These are phyloP conservation scores for Dicycla oo DNA, from an alignment of 2,888 invertebrate genomes.

Conservation along the genomic window DNA sequence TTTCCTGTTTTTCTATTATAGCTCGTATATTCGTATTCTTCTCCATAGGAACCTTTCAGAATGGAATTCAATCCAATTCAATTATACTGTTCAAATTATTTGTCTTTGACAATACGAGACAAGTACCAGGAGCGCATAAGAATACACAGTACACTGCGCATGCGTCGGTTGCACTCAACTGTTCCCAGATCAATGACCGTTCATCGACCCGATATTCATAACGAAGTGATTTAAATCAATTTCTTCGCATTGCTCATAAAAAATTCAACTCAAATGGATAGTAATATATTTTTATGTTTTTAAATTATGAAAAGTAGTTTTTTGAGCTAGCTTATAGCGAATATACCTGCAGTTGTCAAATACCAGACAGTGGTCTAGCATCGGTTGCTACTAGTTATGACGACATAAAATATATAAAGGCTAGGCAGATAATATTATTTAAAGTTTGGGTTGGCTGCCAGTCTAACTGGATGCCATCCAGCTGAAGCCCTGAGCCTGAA, in stretches of 20 bases:
- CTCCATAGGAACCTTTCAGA: no score
- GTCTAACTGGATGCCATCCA: neutral
- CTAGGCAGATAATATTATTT: no score
- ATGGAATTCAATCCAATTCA: no score
- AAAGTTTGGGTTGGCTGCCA: no score
- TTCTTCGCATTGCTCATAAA: constrained; percentile 15
- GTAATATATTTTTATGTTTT: constrained; percentile 21
- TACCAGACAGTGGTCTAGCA: no score
- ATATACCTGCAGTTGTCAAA: no score
- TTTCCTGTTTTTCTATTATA: neutral
- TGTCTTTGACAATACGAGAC: neutral
- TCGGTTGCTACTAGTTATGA: no score
- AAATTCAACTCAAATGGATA: neutral
- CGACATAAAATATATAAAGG: no score
- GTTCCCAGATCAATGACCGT: constrained; percentile 47
- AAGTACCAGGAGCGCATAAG: constrained; percentile 8
- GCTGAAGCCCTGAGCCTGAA: neutral
- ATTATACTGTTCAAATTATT: no score
- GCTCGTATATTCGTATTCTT: no score
- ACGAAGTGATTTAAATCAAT: constrained; percentile 31
- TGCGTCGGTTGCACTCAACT: constrained; percentile 15
- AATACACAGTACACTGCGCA: constrained; percentile 9
- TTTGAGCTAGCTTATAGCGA: neutral
- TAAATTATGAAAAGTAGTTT: neutral
- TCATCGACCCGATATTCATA: constrained; percentile 40